Evolutionary conservation across 1,140 invertebrate species (phyloP), one percentile per base, ranked within the genome.

Genomic region (Magallana gigas): DNA sequence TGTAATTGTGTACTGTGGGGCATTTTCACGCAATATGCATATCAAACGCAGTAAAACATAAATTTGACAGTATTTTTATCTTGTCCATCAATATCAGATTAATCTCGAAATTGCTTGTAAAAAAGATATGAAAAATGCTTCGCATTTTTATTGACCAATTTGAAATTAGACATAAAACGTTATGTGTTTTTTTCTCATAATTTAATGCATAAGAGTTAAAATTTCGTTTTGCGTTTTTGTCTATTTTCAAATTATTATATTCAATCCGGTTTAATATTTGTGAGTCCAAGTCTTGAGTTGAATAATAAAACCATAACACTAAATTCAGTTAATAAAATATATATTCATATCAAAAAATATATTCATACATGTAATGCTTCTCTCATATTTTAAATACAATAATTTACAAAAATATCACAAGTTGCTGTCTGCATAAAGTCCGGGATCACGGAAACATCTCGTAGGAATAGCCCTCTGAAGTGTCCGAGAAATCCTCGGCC

Each of bases 391-490:
- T 29, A 36, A 76, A 76, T 76, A 76, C 68, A 76, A 76, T 76
- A 76, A 76, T 18, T 76, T 76, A 76, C 18, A 76, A 76, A 36
- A 4, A 29, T 76, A 76, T 76, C 68, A 76, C 68, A 76, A 12
- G 12, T 23, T 8, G 68, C 23, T 64, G 12, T 76, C 36, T 76
- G 68, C 23, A 76, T 76, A 76, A 76, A 29, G 8, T 62, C n/a
- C 5, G 57, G n/a, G 14, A 62, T 88, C 36, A 88, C 9, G 87
- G 87, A 83, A 68, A 87, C 85, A 89, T 89, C 56, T 89, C 88
- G 60, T 87, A 87, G 0, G 88, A 80, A 71, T 83, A 87, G 58
- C 88, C 88, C 1, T 89, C 88, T 8, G 88, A 89, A 9, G 88
- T 89, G 12, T 89, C 88, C 2, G 85, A 87, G 56, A 58, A 85